Evolutionary conservation across 2,113 vertebrate genomes (phyloP).

Genomic region (Hippopotamus amphibius): DNA sequence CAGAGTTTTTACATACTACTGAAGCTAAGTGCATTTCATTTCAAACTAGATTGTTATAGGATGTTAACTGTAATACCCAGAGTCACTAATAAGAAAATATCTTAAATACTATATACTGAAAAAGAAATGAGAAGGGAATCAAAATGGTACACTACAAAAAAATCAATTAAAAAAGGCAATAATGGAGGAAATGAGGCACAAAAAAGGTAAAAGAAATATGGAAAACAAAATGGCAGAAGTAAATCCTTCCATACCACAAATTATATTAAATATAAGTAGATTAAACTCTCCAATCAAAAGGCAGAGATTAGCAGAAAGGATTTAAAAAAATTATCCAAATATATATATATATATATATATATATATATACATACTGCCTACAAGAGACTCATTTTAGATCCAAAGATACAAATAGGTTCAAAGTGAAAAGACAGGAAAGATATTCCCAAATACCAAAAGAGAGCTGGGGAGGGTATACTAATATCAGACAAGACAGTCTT

Average conservation of each 20-base stretch:
- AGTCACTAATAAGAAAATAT: not conserved
- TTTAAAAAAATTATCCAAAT: not conserved
- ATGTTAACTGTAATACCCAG: not conserved
- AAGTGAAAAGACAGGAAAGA: not conserved
- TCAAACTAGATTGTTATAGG: not conserved
- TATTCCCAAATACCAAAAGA: not conserved
- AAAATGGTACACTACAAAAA: not conserved
- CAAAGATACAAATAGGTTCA: not conserved
- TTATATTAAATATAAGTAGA: not conserved
- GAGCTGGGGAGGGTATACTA: not conserved
- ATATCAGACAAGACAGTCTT: not conserved
- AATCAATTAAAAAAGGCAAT: not conserved
- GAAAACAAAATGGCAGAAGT: not conserved
- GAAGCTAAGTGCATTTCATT: not conserved
- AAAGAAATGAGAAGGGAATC: not conserved
- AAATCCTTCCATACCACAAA: not conserved
- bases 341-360: not conserved
- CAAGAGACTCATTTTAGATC: not conserved
- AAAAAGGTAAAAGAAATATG: not conserved
- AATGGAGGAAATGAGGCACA: not conserved
- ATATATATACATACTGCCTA: not conserved
- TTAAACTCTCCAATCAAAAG: constrained; percentile 6
- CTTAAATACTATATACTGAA: not conserved
- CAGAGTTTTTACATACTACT: not conserved
- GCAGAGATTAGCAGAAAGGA: not conserved